These are phyloP conservation scores for Anolis apletophallus DNA, from an alignment of 2,797 vertebrate genomes.

Conservation along the genomic window DNA sequence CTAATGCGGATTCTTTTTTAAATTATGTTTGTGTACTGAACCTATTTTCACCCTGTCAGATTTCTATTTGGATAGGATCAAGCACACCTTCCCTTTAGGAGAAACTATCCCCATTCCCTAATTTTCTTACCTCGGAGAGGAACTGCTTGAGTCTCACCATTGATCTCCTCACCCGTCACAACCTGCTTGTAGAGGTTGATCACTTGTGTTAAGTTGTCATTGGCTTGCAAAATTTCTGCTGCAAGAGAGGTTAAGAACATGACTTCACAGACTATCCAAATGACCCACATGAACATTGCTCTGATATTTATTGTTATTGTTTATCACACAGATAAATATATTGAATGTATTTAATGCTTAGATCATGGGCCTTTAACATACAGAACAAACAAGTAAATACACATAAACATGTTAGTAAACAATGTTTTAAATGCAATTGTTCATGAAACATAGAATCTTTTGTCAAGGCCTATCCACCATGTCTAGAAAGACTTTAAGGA, in stretches of 20 bases:
- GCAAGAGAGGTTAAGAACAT: slow-evolving; percentile 29
- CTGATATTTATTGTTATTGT: background rate
- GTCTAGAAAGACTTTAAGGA: background rate
- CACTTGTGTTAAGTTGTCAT: slow-evolving; percentile 96
- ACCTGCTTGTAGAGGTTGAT: slow-evolving; percentile 94
- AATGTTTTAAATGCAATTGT: background rate
- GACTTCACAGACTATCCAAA: slow-evolving; percentile 2
- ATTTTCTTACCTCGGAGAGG: slow-evolving; percentile 82
- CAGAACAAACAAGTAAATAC: background rate
- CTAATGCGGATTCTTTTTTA: background rate
- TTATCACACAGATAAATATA: background rate
- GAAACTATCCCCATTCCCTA: background rate
- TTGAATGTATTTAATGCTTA: too few relatives aligned
- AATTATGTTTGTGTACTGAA: background rate
- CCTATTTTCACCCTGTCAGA: background rate
- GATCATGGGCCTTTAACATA: too few relatives aligned
- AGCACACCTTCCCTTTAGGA: background rate
- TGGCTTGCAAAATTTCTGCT: slow-evolving; percentile 97
- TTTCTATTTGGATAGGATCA: background rate
- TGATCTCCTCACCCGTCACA: slow-evolving; percentile 91
- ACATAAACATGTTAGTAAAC: background rate
- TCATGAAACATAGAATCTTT: background rate
- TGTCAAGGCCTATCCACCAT: background rate
- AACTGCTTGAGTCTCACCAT: slow-evolving; percentile 78
- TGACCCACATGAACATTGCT: background rate